phyloP scores from a whole-genome alignment of 92 coral and sea anemone species.

The Umimayanthus kanabou region DNA sequence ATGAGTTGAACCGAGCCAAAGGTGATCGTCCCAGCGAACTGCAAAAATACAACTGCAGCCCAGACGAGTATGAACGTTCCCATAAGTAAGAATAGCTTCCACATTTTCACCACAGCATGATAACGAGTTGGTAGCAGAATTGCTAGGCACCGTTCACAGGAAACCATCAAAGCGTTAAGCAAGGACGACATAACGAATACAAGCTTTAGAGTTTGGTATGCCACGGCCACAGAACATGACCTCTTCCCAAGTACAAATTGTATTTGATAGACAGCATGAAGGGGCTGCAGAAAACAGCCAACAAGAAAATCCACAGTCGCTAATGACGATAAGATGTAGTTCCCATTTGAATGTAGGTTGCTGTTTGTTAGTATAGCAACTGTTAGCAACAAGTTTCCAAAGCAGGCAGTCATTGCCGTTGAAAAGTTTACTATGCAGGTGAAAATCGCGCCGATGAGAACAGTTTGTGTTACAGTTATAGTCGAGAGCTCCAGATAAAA shows the following conservation, averaged over 20 bases:
- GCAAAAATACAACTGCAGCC: background rate
- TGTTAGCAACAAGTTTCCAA: conserved; percentile 1
- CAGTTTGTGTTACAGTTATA: conserved; percentile 8
- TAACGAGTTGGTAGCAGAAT: conserved; percentile 23
- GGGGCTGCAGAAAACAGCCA: conserved; percentile 26
- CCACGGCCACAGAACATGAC: conserved; percentile 10
- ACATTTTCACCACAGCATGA: conserved; percentile 22
- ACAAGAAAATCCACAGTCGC: conserved; percentile 17
- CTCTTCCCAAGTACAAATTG: conserved; percentile 2
- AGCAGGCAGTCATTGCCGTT: conserved; percentile 19
- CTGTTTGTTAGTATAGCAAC: conserved; percentile 20
- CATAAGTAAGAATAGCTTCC: conserved; percentile 18
- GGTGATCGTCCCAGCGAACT: background rate
- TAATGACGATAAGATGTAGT: conserved; percentile 16
- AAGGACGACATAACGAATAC: background rate
- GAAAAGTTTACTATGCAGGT: conserved; percentile 13
- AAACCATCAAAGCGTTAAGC: conserved; percentile 31
- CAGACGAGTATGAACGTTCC: background rate
- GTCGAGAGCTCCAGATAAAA: background rate
- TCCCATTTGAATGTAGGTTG: conserved; percentile 25
- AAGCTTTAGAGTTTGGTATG: conserved; percentile 10
- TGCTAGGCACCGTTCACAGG: conserved; percentile 32
- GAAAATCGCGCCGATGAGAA: conserved; percentile 3
- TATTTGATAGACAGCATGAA: conserved; percentile 15
- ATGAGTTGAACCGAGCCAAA: background rate